Base-by-base conservation (phyloP, 2,888 invertebrate genomes). In the Pterostichus madidus region DNA sequence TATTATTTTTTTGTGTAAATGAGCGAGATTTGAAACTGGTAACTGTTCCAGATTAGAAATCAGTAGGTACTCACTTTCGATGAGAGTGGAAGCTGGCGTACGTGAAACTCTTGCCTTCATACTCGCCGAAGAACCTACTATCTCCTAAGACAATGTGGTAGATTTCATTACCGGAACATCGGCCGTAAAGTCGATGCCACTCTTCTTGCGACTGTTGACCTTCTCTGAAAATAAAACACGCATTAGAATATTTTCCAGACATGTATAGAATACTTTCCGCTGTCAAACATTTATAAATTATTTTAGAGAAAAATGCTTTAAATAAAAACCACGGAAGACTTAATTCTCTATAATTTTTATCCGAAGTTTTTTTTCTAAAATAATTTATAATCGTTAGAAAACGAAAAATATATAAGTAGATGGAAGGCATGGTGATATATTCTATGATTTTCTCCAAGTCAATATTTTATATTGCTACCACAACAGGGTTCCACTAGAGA, bases 71-170 rank as follows among this genome's bases (percentile, higher is more conserved):
- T 92, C 92, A 98, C 96, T 98, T 98, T 91, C 99, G 94, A 91
- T 99, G 99, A 79, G 99, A 99, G 92, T 99, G 99, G 90, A 99
- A 99, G 89, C 98, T 98, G 85, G 99, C 99, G 90, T 98, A 99
- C n/a, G 98, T 99, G 91, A 99, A 99, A 90, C 98, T 98, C 91
- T 99, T 99, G 80, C 99, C 99, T 89, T 98, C 97, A 90, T 98
- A 99, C 91, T 99, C 99, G 32, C 98, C 98, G 89, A 99, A 99
- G 91, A 99, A 99, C 85, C 98, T 94, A 87, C 98, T 98, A 89
- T 98, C 98, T 15, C 96, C 96, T 83, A 99, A 93, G 84, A 96
- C 94, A 86, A 99, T 99, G 90, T 99, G 98, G 91, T 99, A 99
- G 88, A 99, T 99, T 92, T 99, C 99, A 90, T 99, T 99, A 86